These are phyloP conservation scores for Phrynocephalus versicolor DNA, from an alignment of 2,113 vertebrate genomes.

Conservation along the genomic window DNA sequence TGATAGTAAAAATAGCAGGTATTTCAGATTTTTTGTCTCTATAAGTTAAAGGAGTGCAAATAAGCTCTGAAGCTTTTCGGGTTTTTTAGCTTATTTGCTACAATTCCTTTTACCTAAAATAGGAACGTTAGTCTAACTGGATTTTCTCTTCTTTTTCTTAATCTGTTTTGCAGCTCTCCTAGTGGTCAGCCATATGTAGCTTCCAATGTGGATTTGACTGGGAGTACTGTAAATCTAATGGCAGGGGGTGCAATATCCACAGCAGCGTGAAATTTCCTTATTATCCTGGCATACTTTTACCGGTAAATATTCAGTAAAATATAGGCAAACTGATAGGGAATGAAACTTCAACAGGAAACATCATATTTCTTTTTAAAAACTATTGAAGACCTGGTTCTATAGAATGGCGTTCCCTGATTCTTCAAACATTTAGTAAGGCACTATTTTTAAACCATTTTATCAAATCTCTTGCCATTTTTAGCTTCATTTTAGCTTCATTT, in stretches of 20 bases:
- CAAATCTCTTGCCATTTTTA: no score
- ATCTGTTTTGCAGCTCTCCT: constrained; percentile 29
- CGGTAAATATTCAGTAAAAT: constrained; percentile 9
- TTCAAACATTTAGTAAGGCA: no score
- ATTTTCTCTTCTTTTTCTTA: constrained; percentile 28
- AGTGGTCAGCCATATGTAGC: constrained; percentile 22
- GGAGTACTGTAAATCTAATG: constrained; percentile 26
- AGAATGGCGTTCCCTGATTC: no score
- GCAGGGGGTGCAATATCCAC: constrained; percentile 25
- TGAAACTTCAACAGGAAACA: neutral
- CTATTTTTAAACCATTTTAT: no score
- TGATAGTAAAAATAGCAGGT: neutral
- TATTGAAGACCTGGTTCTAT: no score
- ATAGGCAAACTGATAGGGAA: neutral
- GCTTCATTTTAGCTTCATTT: no score
- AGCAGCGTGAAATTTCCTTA: constrained; percentile 29
- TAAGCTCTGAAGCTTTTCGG: neutral
- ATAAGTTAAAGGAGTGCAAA: constrained; percentile 1
- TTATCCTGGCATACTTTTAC: constrained; percentile 21
- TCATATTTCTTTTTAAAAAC: neutral
- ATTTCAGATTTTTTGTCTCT: constrained; percentile 1
- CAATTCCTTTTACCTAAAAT: constrained; percentile 6
- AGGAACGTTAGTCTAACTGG: constrained; percentile 2
- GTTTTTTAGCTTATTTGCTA: constrained; percentile 13
- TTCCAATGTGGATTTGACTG: constrained; percentile 30